Evolutionary conservation across 2,888 invertebrate species (phyloP).

Genomic region (Orthonevra nobilis): DNA sequence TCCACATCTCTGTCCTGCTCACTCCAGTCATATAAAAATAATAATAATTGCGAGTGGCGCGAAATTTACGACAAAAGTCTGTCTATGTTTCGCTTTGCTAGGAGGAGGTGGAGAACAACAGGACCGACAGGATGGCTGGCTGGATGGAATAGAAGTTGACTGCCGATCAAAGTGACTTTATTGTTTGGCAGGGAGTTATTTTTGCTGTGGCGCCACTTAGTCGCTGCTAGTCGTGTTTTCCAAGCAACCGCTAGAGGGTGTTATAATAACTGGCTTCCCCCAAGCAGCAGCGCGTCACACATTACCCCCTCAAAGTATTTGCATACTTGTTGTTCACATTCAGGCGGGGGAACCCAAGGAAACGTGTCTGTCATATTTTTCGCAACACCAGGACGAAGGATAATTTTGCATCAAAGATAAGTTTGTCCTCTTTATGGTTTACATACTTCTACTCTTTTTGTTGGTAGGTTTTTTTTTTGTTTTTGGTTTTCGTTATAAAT

Average conservation of each 20-base stretch:
- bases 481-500: constrained; percentile 50
- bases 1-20: constrained; percentile 24
- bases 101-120: neutral
- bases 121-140: constrained; percentile 5
- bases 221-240: constrained; percentile 19
- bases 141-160: constrained; percentile 39
- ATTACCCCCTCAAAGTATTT: constrained; percentile 13
- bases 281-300: too few species aligned
- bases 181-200: constrained; percentile 44
- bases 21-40: constrained; percentile 18
- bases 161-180: constrained; percentile 64
- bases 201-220: constrained; percentile 58
- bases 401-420: constrained; percentile 62
- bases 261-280: constrained; percentile 18
- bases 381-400: constrained; percentile 42
- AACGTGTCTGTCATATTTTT: constrained; percentile 67
- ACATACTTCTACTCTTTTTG: too few species aligned
- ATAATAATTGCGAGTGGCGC: constrained; percentile 60
- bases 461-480: constrained; percentile 10
- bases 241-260: constrained; percentile 24
- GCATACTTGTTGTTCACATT: constrained; percentile 47
- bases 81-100: constrained; percentile 17
- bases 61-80: constrained; percentile 66
- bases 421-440: constrained; percentile 53
- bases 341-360: neutral